These are phyloP conservation scores for Spheniscus humboldti DNA, from an alignment of 2,797 vertebrate genomes.

Conservation along the genomic window DNA sequence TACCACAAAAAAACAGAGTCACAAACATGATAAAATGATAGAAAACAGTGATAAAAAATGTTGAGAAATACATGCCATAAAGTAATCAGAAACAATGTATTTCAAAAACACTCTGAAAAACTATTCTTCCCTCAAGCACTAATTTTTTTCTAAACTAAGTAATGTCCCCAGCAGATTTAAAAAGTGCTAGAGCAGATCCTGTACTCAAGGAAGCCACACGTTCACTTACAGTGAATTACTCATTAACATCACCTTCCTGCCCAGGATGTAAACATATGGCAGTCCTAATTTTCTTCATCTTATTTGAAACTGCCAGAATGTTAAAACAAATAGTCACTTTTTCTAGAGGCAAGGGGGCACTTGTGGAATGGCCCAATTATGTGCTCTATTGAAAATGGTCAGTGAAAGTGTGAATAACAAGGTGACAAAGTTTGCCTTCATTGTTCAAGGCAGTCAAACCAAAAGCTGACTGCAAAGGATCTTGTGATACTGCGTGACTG, in stretches of 20 bases:
- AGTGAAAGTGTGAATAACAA: background rate
- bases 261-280: too few species aligned
- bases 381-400: background rate
- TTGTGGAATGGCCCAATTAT: background rate
- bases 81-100: background rate
- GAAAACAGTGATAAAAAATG: background rate
- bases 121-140: background rate
- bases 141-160: background rate
- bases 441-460: background rate
- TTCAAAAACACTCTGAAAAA: background rate
- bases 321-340: background rate
- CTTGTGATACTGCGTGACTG: too few species aligned
- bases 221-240: background rate
- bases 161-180: background rate
- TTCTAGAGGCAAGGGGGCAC: background rate
- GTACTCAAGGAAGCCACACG: background rate
- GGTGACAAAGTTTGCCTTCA: background rate
- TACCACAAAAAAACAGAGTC: background rate
- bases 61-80: background rate
- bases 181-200: background rate
- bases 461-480: background rate
- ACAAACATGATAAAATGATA: background rate
- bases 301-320: background rate
- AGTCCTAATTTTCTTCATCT: background rate
- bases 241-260: background rate